phyloP scores from a whole-genome alignment of 2,888 invertebrate species.

The Helicoverpa assulta region DNA sequence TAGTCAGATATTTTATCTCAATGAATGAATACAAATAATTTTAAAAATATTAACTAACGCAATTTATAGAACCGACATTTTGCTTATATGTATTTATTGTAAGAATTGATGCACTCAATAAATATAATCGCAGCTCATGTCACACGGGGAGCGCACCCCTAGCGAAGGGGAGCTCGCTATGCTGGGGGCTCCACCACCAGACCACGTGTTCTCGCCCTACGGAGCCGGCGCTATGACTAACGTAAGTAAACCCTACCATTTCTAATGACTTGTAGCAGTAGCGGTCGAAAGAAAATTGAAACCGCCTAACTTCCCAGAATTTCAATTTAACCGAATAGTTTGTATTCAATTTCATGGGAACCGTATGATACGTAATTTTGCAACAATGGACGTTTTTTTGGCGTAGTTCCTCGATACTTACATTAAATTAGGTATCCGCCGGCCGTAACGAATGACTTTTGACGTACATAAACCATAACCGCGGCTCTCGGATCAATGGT shows the following conservation, averaged over 20 bases:
- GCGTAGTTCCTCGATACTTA: constrained; percentile 83
- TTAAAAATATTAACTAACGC: no score
- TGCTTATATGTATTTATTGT: no score
- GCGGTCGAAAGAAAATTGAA: not conserved
- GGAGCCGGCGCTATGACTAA: constrained; percentile 92
- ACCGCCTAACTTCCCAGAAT: not conserved
- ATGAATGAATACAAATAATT: no score
- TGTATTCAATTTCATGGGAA: constrained; percentile 69
- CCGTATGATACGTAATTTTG: constrained; percentile 63
- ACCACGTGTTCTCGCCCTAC: constrained; percentile 91
- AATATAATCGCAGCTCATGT: constrained; percentile 88
- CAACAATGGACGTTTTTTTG: constrained; percentile 76
- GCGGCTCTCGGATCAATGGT: constrained; percentile 60
- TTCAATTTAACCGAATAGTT: not conserved
- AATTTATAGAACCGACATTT: no score
- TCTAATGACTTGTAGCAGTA: not conserved
- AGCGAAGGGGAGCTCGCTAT: constrained; percentile 87
- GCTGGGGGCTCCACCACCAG: constrained; percentile 91
- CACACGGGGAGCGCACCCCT: constrained; percentile 94
- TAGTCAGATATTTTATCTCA: no score
- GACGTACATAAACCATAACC: constrained; percentile 60
- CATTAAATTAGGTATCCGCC: constrained; percentile 71
- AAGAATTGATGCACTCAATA: not conserved
- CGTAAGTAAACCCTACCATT: constrained; percentile 78
- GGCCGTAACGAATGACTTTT: constrained; percentile 75